Conservation (phyloP, 2,888 invertebrate genomes). For the Pegoplata infirma region DNA sequence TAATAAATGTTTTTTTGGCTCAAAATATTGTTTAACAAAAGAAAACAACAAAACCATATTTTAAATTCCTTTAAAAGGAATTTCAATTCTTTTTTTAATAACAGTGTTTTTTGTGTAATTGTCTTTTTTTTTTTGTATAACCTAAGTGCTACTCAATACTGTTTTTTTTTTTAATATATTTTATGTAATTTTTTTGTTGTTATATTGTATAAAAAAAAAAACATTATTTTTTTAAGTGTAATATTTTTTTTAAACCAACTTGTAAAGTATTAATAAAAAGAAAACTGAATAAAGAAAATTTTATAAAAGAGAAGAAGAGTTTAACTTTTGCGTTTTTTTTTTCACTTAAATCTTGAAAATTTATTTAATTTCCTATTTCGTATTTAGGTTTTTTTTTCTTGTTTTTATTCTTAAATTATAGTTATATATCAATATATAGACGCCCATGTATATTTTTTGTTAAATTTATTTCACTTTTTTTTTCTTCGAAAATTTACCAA, state of each 20-base stretch:
- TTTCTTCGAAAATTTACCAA: constrained; percentile 39
- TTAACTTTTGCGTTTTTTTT: constrained; percentile 4
- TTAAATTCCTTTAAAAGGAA: constrained; percentile 36
- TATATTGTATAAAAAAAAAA: constrained; percentile 62
- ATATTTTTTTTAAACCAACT: constrained; percentile 26
- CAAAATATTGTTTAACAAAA: constrained; percentile 31
- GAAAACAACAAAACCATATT: constrained; percentile 13
- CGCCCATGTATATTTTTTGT: constrained; percentile 21
- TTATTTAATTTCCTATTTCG: constrained; percentile 30
- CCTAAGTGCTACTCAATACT: constrained; percentile 53
- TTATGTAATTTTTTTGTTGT: constrained; percentile 55
- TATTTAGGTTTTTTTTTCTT: neutral
- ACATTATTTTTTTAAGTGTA: constrained; percentile 14
- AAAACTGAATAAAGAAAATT: neutral
- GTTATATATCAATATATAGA: constrained; percentile 35
- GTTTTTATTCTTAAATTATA: constrained; percentile 20
- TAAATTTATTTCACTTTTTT: constrained; percentile 26
- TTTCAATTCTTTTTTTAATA: too few species aligned
- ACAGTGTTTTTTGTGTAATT: constrained; percentile 34
- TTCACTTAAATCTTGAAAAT: neutral
- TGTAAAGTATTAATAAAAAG: constrained; percentile 61
- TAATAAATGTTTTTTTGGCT: constrained; percentile 33
- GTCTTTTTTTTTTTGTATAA: constrained; percentile 30
- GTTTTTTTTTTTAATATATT: constrained; percentile 34
- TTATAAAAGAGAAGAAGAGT: neutral